phyloP scores from a whole-genome alignment of 2,888 invertebrate genomes.

The Trachelus troglodyta region DNA sequence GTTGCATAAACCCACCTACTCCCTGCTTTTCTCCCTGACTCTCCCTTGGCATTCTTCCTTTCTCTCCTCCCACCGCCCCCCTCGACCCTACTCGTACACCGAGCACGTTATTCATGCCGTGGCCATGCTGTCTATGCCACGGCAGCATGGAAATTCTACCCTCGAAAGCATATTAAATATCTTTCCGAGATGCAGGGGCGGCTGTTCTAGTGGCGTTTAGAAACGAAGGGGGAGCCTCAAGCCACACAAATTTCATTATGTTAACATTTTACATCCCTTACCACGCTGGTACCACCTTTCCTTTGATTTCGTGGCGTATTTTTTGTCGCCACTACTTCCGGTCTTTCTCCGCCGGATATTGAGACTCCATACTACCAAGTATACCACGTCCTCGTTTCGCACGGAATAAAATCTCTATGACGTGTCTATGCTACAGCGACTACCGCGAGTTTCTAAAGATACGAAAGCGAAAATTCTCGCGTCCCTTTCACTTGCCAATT shows the following conservation, averaged over 20 bases:
- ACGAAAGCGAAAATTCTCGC: too few relatives aligned
- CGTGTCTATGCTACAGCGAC: too few relatives aligned
- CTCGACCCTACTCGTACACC: neutral
- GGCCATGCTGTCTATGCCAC: conserved; percentile 5
- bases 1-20: conserved; percentile 31
- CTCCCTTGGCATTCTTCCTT: conserved; percentile 11
- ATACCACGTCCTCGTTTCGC: too few relatives aligned
- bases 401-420: too few relatives aligned
- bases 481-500: too few relatives aligned
- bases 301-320: too few relatives aligned
- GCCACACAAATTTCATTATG: conserved; percentile 14
- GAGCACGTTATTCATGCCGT: conserved; percentile 34
- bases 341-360: too few relatives aligned
- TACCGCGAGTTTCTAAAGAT: too few relatives aligned
- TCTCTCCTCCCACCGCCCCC: conserved; percentile 22
- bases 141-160: conserved; percentile 39
- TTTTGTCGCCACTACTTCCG: too few relatives aligned
- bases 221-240: conserved; percentile 7
- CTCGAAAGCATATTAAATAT: conserved; percentile 43
- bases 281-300: too few relatives aligned
- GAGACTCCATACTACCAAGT: too few relatives aligned
- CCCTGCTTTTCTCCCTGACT: neutral
- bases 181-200: neutral
- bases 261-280: too few relatives aligned
- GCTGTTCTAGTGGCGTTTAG: conserved; percentile 4